phyloP scores from a whole-genome alignment of 2,797 vertebrate species.

The Smutsia temminckii region DNA sequence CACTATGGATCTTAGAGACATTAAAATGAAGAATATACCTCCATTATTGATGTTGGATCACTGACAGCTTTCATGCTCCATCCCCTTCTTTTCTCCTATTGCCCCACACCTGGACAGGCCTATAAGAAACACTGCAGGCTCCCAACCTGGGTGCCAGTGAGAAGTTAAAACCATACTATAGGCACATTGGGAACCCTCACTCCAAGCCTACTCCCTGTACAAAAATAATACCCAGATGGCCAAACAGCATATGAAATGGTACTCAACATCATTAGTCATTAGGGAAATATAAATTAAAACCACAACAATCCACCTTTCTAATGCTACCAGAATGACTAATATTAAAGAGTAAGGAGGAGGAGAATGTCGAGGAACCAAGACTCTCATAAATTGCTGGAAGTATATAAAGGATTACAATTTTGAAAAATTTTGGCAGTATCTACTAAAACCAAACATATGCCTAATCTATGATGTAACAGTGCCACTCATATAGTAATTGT shows the following conservation, averaged over 20 bases:
- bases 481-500: background rate
- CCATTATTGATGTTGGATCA: background rate
- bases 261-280: background rate
- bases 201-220: background rate
- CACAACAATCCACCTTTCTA: background rate
- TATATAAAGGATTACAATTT: background rate
- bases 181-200: background rate
- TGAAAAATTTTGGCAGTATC: background rate
- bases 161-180: background rate
- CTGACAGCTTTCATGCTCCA: background rate
- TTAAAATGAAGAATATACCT: background rate
- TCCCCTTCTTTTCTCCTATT: background rate
- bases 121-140: background rate
- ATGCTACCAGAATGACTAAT: background rate
- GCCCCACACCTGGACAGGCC: background rate
- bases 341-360: background rate
- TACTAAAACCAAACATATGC: background rate
- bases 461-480: background rate
- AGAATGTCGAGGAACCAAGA: background rate
- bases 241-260: background rate
- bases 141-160: background rate
- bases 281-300: background rate
- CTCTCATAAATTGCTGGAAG: background rate
- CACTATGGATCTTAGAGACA: background rate
- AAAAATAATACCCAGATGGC: background rate